Evolutionary conservation across 2,888 invertebrate genomes (phyloP), one percentile per base, ranked within the genome.

Genomic region (Ectemnius cavifrons): DNA sequence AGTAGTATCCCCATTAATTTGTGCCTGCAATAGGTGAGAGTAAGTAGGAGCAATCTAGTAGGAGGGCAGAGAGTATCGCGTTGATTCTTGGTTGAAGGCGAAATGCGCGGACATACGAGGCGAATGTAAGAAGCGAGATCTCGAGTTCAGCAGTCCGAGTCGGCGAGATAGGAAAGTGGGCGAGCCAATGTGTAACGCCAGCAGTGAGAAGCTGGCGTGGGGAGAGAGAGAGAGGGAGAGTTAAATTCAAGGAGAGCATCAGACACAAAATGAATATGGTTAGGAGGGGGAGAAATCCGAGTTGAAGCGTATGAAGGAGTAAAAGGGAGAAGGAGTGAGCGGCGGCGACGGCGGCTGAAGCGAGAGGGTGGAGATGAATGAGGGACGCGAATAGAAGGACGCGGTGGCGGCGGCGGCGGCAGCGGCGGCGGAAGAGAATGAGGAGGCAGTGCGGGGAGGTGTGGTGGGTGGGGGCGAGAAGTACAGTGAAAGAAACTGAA

Each of bases 281-380:
- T 37, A 73, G 73, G 37, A 76, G 45, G 45, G 57, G 67, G 16
- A 11, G 52, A 52, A 52, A 52, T 37, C 5, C 37, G 37, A 37
- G 37, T 37, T 37, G 37, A 37, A 37, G 8, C 37, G 37, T 6
- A 37, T 4, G 37, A 37, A 37, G 37, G 37, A 37, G 37, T 37
- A 37, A 37, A 37, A 37, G 37, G 5, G 37, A 37, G 37, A 52
- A 11, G 63, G 46, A 58, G 58, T 2, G 58, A 6, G 16, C 11
- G 16, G 13, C 13, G 11, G 52, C 14, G 2, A n/a, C 5, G 37
- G 3, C 37, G 13, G 52, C 16, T 13, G 2, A 52, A 16, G 52
- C 52, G 52, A 52, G 16, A 16, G 16, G 52, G n/a, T 16, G 52
- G 16, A 14, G 16, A 52, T 52, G 52, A 52, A 52, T 52, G 52